phyloP scores from a whole-genome alignment of 2,797 vertebrate species.

The Eulemur mongoz region DNA sequence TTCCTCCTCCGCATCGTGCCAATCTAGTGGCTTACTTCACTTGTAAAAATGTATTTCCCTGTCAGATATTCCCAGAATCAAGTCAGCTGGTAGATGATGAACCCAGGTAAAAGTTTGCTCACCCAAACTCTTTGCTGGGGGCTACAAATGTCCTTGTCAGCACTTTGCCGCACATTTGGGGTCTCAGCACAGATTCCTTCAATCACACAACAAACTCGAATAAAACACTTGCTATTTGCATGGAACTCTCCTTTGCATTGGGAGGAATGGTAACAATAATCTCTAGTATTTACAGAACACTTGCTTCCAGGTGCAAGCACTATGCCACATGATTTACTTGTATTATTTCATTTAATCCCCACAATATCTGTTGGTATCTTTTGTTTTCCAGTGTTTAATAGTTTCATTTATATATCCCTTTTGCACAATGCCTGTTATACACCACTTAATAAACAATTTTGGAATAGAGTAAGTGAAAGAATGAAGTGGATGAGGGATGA shows the following conservation, averaged over 20 bases:
- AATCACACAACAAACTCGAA: not conserved
- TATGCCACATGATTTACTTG: not conserved
- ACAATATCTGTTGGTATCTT: not conserved
- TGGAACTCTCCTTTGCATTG: not conserved
- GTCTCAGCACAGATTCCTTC: not conserved
- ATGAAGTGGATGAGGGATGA: not conserved
- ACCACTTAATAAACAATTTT: not conserved
- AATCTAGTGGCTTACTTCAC: slow-evolving; percentile 5
- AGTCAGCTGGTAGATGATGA: not conserved
- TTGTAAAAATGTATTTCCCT: slow-evolving; percentile 50
- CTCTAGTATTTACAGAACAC: not conserved
- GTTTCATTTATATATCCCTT: not conserved
- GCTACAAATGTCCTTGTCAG: slow-evolving; percentile 8
- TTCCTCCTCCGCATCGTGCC: not conserved
- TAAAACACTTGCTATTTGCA: not conserved
- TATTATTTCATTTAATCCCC: not conserved
- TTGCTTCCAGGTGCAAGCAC: not conserved
- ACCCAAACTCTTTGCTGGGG: not conserved
- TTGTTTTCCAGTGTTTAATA: not conserved
- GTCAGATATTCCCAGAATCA: slow-evolving; percentile 26
- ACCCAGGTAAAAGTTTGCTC: slow-evolving; percentile 29
- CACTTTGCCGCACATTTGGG: not conserved
- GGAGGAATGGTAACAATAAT: not conserved
- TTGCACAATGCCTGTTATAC: not conserved
- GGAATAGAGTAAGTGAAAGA: not conserved